Evolutionary conservation across 2,797 vertebrate species (phyloP), one percentile per base, ranked within the genome.

Genomic region (Malacoraja senta): DNA sequence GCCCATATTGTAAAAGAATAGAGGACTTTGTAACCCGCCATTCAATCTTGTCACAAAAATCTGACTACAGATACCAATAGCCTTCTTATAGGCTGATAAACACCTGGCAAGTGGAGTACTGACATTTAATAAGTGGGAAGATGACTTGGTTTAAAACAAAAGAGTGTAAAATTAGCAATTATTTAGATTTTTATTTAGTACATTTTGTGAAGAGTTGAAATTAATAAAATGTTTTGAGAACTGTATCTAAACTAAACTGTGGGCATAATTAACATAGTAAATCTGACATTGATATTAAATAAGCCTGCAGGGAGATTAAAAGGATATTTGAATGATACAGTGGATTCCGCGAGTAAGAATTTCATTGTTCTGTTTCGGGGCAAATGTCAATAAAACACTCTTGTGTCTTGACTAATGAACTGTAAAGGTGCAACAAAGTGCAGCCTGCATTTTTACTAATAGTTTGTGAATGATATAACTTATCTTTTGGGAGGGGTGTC

Each of bases 171-270:
- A 32, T 65, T 65, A 4, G 15, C 29, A 86, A 63, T 86, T 88
- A 65, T 21, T 88, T 65, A 7, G 84, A 88, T 88, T 88, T 63
- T 19, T n/a, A 86, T n/a, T 86, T 86, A n/a, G n/a, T 86, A 7
- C 0, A 32, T 32, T 58, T 10, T 35, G 15, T 84, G 13, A 61
- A 29, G 53, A n/a, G 13, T 78, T 78, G 4, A 79, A 38, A 7
- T 35, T 65, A n/a, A 65, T 65, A 19, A 65, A 61, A n/a, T 24
- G 21, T 88, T 74, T 88, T 65, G 29, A 61, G 26, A 7, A 63
- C 29, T 53, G 44, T 53, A 6, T 53, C 44, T 53, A 53, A 53
- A 53, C 44, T 53, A 53, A 53, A 53, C 44, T 53, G 29, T 8
- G 7, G 17, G 71, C 24, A 74, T 21, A 4, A 74, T 88, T 88